phyloP scores from a whole-genome alignment of 2,797 vertebrate species.

The Mormyrus proboscirostris region DNA sequence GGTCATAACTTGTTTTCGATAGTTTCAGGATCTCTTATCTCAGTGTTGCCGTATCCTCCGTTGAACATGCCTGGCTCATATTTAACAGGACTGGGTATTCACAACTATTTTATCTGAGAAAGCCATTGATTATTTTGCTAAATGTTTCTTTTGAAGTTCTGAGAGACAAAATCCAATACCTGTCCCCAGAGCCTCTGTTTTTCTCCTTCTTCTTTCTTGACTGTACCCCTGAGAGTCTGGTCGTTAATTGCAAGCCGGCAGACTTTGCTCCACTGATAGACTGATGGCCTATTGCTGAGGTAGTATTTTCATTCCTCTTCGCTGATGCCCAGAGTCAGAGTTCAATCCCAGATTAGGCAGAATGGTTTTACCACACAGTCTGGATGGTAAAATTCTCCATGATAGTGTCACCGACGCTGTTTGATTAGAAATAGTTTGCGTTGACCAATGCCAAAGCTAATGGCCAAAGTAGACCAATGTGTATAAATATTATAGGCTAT shows the following conservation, averaged over 20 bases:
- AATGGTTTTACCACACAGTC: neutral
- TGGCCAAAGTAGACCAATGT: neutral
- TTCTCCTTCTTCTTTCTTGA: constrained; percentile 35
- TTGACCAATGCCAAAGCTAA: neutral
- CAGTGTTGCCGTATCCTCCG: neutral
- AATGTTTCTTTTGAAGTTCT: constrained; percentile 23
- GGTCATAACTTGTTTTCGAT: neutral
- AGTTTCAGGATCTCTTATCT: neutral
- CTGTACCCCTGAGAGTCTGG: constrained; percentile 12
- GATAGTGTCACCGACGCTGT: neutral
- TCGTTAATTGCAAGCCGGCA: constrained; percentile 28
- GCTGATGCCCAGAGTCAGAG: constrained; percentile 15
- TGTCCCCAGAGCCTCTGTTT: constrained; percentile 23
- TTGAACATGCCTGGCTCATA: neutral
- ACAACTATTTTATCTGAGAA: neutral
- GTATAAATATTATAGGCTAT: neutral
- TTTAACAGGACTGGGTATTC: neutral
- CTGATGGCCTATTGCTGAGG: constrained; percentile 23
- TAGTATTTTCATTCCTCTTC: constrained; percentile 14
- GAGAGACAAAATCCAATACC: constrained; percentile 35
- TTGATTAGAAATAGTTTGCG: neutral
- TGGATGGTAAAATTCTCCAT: neutral
- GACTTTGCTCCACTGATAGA: constrained; percentile 60
- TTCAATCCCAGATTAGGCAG: constrained; percentile 13
- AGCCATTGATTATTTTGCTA: constrained; percentile 12